Evolutionary conservation across 2,888 invertebrate species (phyloP), one percentile per base, ranked within the genome.

Genomic region (Nomada ferruginata): DNA sequence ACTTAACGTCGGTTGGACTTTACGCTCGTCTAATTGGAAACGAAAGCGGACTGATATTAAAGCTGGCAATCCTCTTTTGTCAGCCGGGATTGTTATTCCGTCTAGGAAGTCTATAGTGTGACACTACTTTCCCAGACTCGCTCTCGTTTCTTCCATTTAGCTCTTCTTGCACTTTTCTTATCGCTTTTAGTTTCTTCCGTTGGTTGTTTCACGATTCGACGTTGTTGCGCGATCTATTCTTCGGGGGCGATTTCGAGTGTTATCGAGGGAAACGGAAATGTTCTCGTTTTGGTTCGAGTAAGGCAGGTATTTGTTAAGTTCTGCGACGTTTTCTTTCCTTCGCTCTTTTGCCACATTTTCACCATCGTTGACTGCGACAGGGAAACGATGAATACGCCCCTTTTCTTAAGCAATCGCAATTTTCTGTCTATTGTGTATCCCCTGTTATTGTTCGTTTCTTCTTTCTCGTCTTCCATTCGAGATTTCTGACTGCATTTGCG

Each of bases 21-120:
- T 70, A 36, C 64, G 60, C 13, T 47, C 53, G 64, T 63, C 70
- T 70, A 79, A 79, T 79, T 71, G 66, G 75, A 82, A 76, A 76
- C 61, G 66, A 74, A 71, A 71, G 29, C 47, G 61, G 23, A 57
- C 55, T 55, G 70, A 79, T 75, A 82, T 79, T 71, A 75, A 71
- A 79, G 57, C 75, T 23, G 52, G 79, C 59, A 65, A 75, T 71
- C 64, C 66, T 68, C 63, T 60, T 78, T 20, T 79, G 60, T 68
- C 59, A 53, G n/a, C 18, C 57, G 52, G 26, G 57, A 75, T 79
- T 69, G 74, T 69, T 81, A 71, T 73, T 74, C 59, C 73, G 26
- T 53, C 26, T 57, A 11, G 55, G 3, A 29, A 23, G n/a, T 52
- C 23, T 13, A 57, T 18, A 23, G 26, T 29, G 11, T 3, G 47